Evolutionary conservation across 2,797 vertebrate species (phyloP), one percentile per base, ranked within the genome.

Genomic region (Epinephelus coioides): DNA sequence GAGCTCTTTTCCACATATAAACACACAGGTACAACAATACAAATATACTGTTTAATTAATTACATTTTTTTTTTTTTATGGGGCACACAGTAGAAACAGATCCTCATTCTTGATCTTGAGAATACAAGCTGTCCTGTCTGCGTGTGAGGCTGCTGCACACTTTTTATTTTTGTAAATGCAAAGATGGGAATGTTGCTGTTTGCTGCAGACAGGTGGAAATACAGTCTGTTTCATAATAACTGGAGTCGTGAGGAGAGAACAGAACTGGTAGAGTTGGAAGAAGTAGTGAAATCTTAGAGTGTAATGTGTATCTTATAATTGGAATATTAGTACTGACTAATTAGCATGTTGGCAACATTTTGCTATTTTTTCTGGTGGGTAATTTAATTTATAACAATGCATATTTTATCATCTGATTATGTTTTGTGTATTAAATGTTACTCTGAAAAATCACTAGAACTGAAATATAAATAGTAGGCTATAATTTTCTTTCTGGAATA

Each of bases 171-270:
- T 15, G 18, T 25, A 19, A 30, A 46, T 59, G 56, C 10, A 25
- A 43, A 40, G 25, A 51, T 30, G 19, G 57, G 53, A 25, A n/a
- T n/a, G 34, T 43, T 13, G 50, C 34, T 44, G 17, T 64, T 0
- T 30, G 5, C 43, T 27, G 56, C 44, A 46, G 46, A 44, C 40
- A 19, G 27, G 27, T 38, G 43, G 9, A 34, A 65, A 47, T 19
- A 5, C 14, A n/a, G 2, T 50, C 47, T 21, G 46, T 23, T 68
- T 68, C 27, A 27, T 19, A 51, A 66, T 51, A 46, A 46, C 40
- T 0, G 0, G 6, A 61, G 0, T 5, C 9, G 11, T 0, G 6
- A 62, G 0, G 43, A 25, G 43, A 25, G 19, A 51, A 9, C 18
- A 19, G 6, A 12, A 43, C 12, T 25, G 11, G 40, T 9, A 43